phyloP scores from a whole-genome alignment of 2,888 invertebrate species.

The Tachina grossa region DNA sequence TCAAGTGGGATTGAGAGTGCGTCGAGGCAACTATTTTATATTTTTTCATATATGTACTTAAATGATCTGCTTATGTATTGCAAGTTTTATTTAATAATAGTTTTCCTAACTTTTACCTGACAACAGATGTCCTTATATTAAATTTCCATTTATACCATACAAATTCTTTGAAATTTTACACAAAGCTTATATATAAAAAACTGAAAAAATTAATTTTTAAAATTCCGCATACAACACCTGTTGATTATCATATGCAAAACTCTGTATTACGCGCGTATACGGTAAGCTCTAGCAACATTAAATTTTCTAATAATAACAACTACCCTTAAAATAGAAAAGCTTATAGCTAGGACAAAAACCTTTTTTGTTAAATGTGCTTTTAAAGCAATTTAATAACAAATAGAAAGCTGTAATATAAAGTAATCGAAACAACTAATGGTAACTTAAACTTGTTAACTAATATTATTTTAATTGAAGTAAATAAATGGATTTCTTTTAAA shows the following conservation, averaged over 20 bases:
- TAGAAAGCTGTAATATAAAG: constrained; percentile 1
- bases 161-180: too few relatives aligned
- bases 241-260: constrained; percentile 21
- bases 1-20: too few relatives aligned
- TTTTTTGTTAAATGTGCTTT: background rate
- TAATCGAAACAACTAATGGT: background rate
- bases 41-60: too few relatives aligned
- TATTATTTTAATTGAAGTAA: background rate
- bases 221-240: constrained; percentile 42
- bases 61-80: too few relatives aligned
- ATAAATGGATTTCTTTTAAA: background rate
- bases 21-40: too few relatives aligned
- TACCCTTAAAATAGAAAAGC: constrained; percentile 43
- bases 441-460: background rate
- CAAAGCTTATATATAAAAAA: too few relatives aligned
- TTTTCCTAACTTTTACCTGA: too few relatives aligned
- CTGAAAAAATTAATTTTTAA: background rate
- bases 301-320: constrained; percentile 26
- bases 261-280: background rate
- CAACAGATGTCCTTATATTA: too few relatives aligned
- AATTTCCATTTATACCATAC: too few relatives aligned
- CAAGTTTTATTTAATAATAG: too few relatives aligned
- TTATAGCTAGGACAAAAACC: constrained; percentile 60
- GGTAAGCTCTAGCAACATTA: background rate
- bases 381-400: background rate